phyloP scores from a whole-genome alignment of 2,888 invertebrate species.

The Crocallis elinguaria region DNA sequence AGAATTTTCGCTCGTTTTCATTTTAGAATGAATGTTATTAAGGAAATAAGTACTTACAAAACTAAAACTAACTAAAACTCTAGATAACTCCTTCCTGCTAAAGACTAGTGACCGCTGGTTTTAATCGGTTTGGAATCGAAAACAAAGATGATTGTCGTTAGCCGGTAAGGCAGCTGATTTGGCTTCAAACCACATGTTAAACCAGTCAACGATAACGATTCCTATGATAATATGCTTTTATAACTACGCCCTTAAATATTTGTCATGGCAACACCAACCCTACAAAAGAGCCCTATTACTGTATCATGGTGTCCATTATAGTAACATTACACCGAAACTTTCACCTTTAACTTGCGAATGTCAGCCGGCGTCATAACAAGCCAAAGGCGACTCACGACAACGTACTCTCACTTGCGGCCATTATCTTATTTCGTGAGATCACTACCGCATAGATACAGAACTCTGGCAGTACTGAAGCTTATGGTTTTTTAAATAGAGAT shows the following conservation, averaged over 20 bases:
- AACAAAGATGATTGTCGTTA: no score
- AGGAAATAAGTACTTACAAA: no score
- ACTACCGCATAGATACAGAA: constrained; percentile 44
- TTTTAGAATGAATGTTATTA: no score
- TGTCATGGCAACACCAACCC: constrained; percentile 9
- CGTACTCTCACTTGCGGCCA: constrained; percentile 58
- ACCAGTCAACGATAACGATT: no score
- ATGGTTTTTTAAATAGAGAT: background rate
- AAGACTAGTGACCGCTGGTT: no score
- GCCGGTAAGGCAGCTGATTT: no score
- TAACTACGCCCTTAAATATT: background rate
- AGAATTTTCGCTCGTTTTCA: no score
- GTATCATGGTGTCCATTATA: constrained; percentile 28
- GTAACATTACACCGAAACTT: constrained; percentile 46
- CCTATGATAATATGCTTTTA: background rate
- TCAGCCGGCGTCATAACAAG: constrained; percentile 57
- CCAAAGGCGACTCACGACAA: constrained; percentile 58
- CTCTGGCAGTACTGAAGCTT: constrained; percentile 10
- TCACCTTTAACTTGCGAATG: constrained; percentile 61
- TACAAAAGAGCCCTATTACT: constrained; percentile 11
- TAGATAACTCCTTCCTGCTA: no score
- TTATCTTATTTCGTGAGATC: constrained; percentile 72
- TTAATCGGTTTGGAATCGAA: no score
- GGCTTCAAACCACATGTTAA: no score
- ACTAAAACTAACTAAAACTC: no score